Percentiles rank a stretch among this genome's conserved stretches.
Evolutionary conservation across 2,113 vertebrate genomes (phyloP).

Genomic region (Semnornis frantzii): DNA sequence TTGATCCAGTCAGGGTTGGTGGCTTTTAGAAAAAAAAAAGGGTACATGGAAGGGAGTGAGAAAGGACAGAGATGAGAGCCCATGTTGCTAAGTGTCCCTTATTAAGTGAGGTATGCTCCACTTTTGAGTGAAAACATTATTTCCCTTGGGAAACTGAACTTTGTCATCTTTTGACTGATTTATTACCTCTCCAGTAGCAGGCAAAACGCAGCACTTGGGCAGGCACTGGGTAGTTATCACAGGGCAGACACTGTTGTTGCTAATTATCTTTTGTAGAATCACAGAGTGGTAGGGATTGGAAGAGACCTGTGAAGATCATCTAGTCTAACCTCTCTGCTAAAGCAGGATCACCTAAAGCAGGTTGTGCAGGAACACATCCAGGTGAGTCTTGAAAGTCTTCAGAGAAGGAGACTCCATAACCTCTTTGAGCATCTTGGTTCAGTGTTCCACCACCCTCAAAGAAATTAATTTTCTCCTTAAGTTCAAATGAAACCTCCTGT

Average conservation of each 20-base stretch:
- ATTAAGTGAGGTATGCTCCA: not conserved
- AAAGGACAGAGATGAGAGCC: not conserved
- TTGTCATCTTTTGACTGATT: not conserved
- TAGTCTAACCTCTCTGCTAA: too few species aligned
- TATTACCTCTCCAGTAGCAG: not conserved
- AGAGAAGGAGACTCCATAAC: too few species aligned
- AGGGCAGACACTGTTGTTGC: not conserved
- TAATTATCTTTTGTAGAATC: not conserved
- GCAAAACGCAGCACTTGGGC: not conserved
- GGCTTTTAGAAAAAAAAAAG: conserved; percentile 2
- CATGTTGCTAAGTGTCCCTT: not conserved
- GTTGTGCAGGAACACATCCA: too few species aligned
- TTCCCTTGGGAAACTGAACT: not conserved
- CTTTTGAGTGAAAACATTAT: conserved; percentile 2
- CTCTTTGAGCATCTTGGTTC: too few species aligned
- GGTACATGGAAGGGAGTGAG: not conserved
- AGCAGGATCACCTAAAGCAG: too few species aligned
- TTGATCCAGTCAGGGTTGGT: conserved; percentile 30
- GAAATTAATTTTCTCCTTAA: too few species aligned
- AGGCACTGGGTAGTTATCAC: not conserved
- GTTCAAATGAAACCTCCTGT: too few species aligned
- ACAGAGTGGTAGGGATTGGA: too few species aligned
- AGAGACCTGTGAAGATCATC: too few species aligned
- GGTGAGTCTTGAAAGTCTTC: too few species aligned
- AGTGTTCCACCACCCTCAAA: too few species aligned